Evolutionary conservation across 2,888 invertebrate species (phyloP).

Genomic region (Amblyteles armatorius): DNA sequence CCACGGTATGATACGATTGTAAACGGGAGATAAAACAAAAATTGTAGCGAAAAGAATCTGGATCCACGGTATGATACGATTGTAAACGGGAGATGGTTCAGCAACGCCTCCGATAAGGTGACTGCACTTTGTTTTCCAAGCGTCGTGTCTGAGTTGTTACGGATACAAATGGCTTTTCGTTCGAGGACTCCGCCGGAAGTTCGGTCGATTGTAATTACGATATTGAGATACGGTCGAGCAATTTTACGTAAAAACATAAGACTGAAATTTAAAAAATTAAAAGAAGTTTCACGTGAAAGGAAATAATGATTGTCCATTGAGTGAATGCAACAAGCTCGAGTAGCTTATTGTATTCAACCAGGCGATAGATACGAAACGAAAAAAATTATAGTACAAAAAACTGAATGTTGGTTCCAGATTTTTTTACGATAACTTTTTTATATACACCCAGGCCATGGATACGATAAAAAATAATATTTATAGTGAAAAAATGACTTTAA

Average conservation of each 20-base stretch:
- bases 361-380: too few relatives aligned
- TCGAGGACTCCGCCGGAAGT: background rate
- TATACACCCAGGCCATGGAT: too few relatives aligned
- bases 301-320: background rate
- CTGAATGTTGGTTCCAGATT: too few relatives aligned
- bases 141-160: slow-evolving; percentile 31
- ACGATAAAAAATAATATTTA: background rate
- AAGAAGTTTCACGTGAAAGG: background rate
- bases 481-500: background rate
- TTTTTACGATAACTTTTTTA: too few relatives aligned
- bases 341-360: too few relatives aligned
- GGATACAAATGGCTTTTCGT: slow-evolving; percentile 12
- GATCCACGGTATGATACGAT: too few relatives aligned
- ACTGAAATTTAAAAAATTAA: background rate
- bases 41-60: too few relatives aligned
- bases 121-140: slow-evolving; percentile 64
- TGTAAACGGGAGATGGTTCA: too few relatives aligned
- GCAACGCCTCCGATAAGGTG: slow-evolving; percentile 26
- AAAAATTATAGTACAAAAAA: too few relatives aligned
- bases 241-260: background rate
- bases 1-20: too few relatives aligned
- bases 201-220: slow-evolving; percentile 3
- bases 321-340: too few relatives aligned
- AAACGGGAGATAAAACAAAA: background rate
- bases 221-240: background rate